A percentile compares a stretch with the other conserved stretches of the same genome.
Evolutionary conservation across 2,888 invertebrate species (phyloP).

Genomic region (Gari tellinella): DNA sequence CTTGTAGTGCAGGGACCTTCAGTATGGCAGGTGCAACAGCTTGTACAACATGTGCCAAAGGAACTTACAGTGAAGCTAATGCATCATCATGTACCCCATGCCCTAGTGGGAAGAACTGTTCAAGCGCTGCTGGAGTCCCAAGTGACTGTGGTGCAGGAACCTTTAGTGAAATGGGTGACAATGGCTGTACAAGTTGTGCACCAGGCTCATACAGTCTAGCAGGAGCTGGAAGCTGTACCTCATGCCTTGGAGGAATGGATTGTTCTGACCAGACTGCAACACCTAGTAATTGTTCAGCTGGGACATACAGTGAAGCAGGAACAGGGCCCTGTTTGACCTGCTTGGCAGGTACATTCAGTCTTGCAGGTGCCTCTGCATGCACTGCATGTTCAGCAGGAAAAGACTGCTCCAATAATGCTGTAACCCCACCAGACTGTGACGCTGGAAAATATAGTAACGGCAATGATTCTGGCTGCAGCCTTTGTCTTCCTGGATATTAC

Average conservation of each 20-base stretch:
- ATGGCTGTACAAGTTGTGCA: constrained; percentile 55
- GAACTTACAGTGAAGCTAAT: constrained; percentile 66
- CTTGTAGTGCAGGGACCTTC: constrained; percentile 75
- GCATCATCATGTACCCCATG: constrained; percentile 58
- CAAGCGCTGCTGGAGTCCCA: constrained; percentile 33
- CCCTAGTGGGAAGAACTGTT: constrained; percentile 57
- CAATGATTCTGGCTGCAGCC: constrained; percentile 57
- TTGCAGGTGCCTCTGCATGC: constrained; percentile 31
- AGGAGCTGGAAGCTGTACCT: constrained; percentile 40
- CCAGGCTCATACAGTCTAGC: constrained; percentile 63
- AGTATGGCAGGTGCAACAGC: constrained; percentile 56
- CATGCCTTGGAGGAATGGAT: constrained; percentile 59
- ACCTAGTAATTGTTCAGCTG: constrained; percentile 51
- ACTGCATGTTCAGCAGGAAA: constrained; percentile 51
- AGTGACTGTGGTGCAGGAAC: constrained; percentile 60
- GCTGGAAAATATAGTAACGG: constrained; percentile 75
- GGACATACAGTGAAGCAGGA: constrained; percentile 38
- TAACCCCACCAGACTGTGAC: constrained; percentile 66
- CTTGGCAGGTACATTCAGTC: constrained; percentile 55
- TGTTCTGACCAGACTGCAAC: constrained; percentile 33
- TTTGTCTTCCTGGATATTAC: constrained; percentile 74
- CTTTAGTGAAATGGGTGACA: constrained; percentile 57
- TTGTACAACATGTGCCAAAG: constrained; percentile 71
- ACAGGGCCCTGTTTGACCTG: constrained; percentile 54
- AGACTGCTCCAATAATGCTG: constrained; percentile 40